Evolutionary conservation across 2,797 vertebrate genomes (phyloP).

Genomic region (Sebastes cheni): DNA sequence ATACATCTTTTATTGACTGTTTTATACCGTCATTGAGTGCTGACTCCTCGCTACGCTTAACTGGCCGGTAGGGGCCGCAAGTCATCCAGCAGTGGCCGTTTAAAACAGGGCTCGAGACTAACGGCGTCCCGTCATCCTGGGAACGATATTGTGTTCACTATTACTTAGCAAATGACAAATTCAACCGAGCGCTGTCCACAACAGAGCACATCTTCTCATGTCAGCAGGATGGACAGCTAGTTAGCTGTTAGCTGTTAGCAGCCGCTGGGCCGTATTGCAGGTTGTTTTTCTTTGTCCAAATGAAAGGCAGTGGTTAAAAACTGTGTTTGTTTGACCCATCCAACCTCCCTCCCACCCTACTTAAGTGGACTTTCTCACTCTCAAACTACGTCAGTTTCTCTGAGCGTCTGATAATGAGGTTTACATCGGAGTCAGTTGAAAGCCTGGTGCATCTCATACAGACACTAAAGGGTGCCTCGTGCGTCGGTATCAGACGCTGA

Average conservation of each 20-base stretch:
- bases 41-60: neutral
- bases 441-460: neutral
- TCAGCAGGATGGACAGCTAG: neutral
- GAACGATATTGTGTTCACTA: neutral
- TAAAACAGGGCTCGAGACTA: neutral
- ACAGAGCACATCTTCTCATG: neutral
- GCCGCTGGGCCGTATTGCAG: neutral
- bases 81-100: neutral
- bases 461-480: too few relatives aligned
- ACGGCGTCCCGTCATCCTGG: accelerated
- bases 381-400: neutral
- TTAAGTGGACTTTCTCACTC: neutral
- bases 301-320: neutral
- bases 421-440: neutral
- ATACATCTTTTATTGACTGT: neutral
- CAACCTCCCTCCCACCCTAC: neutral
- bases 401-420: neutral
- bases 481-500: neutral
- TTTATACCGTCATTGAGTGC: neutral
- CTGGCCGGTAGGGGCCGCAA: neutral
- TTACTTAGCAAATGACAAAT: neutral
- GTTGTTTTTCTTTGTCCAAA: too few relatives aligned
- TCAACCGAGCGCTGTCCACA: neutral
- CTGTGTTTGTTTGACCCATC: neutral
- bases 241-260: neutral